Evolutionary conservation across 2,797 vertebrate species (phyloP), one percentile per base, ranked within the genome.

Genomic region (Cyprinella venusta): DNA sequence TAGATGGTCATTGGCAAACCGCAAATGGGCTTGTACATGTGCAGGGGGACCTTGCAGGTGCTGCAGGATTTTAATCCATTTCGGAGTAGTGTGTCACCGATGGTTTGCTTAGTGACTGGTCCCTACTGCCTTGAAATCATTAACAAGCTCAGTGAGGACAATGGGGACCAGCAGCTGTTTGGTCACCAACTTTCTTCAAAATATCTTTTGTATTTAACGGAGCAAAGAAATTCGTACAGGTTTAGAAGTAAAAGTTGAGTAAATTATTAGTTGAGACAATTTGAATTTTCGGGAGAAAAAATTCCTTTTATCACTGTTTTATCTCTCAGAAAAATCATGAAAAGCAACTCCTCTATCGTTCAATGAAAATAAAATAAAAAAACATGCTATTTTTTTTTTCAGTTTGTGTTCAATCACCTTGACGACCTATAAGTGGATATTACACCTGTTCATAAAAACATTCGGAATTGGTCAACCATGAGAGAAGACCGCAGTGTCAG

Each of bases 211-310:
- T 24, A 12, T 59, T 59, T n/a, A 2, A 15, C 2, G 26, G 59
- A 63, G 7, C 59, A 63, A 30, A 63, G n/a, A 54, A 21, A 54
- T 12, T 19, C 50, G 3, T 52, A 52, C 50, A 8, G 50, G 18
- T 52, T 52, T 52, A 52, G 18, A 56, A 54, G 6, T 19, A 8
- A 13, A 54, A 8, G 8, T 8, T 21, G 19, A 54, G 52, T 54
- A n/a, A 21, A 59, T 24, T 2, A 59, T 24, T n/a, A n/a, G n/a
- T n/a, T n/a, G n/a, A n/a, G n/a, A 6, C 5, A 12, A 24, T 24
- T 13, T 10, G 1, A 0, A n/a, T 56, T 59, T 59, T 13, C 10
- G 3, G 10, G 0, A 1, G 0, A 42, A n/a, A n/a, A n/a, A n/a
- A n/a, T n/a, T n/a, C 21, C 56, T 10, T 59, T 59, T 24, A 59